These are phyloP conservation scores for Callaeas wilsoni DNA, from an alignment of 2,113 vertebrate species.

Conservation along the genomic window DNA sequence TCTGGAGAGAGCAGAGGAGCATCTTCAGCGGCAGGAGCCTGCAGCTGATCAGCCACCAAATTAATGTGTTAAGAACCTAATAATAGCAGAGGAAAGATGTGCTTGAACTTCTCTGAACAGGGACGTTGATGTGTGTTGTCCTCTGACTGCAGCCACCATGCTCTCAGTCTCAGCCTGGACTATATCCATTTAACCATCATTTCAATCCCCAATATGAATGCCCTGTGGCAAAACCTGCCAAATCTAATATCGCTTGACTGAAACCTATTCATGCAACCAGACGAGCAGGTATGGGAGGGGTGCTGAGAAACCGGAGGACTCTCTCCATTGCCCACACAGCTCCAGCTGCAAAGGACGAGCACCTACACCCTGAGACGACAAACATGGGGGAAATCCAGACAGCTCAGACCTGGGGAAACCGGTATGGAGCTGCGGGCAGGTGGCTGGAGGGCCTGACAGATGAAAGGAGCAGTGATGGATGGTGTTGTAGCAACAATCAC, in stretches of 20 bases:
- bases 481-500: conserved; percentile 39
- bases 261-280: background rate
- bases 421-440: background rate
- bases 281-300: background rate
- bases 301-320: background rate
- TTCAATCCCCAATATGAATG: background rate
- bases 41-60: background rate
- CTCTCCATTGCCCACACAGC: background rate
- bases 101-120: background rate
- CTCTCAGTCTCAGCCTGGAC: background rate
- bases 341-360: background rate
- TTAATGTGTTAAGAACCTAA: background rate
- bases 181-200: background rate
- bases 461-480: conserved; percentile 24
- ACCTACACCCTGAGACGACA: background rate
- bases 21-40: background rate
- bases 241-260: background rate
- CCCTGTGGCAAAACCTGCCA: background rate
- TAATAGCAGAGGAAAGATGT: background rate
- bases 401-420: background rate
- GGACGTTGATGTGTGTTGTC: rapidly evolving
- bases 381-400: background rate
- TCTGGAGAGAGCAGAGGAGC: background rate
- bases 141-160: background rate
- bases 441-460: background rate